Conservation (phyloP, 1,140 invertebrate species). For the Cyclargus thomasi region DNA sequence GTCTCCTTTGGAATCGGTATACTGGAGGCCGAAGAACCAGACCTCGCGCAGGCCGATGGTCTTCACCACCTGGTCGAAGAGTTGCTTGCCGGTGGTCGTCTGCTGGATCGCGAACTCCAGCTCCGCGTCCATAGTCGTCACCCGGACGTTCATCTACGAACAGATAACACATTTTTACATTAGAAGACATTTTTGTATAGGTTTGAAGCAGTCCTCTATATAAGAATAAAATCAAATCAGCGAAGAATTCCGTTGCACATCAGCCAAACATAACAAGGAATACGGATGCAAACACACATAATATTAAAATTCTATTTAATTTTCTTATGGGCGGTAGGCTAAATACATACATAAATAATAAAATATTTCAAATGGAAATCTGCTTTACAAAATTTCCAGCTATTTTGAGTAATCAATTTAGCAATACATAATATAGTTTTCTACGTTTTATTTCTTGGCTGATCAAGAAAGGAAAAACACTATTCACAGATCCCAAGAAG, state of each 20-base stretch:
- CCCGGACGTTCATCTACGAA: slow-evolving; percentile 95
- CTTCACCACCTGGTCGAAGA: slow-evolving; percentile 99
- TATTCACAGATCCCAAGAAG: slow-evolving; percentile 2
- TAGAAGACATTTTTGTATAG: too few relatives aligned
- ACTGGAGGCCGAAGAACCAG: slow-evolving; percentile 99
- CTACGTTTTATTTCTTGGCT: too few relatives aligned
- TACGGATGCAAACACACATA: background rate
- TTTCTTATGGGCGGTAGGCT: too few relatives aligned
- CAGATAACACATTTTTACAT: slow-evolving; percentile 19
- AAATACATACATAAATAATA: background rate
- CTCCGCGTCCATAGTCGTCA: slow-evolving; percentile 99
- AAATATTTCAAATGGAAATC: background rate
- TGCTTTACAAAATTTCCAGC: background rate
- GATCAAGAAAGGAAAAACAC: too few relatives aligned
- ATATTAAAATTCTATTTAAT: background rate
- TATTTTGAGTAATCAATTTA: too few relatives aligned
- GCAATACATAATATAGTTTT: too few relatives aligned
- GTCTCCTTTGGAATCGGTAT: slow-evolving; percentile 98
- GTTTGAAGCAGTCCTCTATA: background rate
- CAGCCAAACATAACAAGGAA: background rate
- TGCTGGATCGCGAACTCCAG: slow-evolving; percentile 99
- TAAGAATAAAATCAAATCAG: background rate
- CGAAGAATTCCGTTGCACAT: background rate
- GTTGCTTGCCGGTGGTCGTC: slow-evolving; percentile 98
- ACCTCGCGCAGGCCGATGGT: slow-evolving; percentile 99